Evolutionary conservation across 1,140 invertebrate species (phyloP).

Genomic region (Conus ventricosus): DNA sequence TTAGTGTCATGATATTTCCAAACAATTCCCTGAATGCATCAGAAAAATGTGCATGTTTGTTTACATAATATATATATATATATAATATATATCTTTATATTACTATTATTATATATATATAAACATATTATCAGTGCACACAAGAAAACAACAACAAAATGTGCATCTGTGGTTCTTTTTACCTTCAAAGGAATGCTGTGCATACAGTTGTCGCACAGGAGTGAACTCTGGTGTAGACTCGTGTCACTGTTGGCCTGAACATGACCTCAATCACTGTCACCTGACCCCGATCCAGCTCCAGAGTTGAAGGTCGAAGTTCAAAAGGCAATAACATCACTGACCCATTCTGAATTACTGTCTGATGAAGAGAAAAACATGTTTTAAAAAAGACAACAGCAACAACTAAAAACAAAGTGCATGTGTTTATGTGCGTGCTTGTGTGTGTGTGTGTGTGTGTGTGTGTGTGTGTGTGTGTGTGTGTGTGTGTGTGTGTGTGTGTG

Average conservation of each 20-base stretch:
- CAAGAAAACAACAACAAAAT: background rate
- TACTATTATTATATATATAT: too few species aligned
- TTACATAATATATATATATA: too few species aligned
- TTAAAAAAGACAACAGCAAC: constrained; percentile 22
- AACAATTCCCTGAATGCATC: too few species aligned
- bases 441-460: background rate
- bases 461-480: background rate
- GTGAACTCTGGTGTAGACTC: constrained; percentile 62
- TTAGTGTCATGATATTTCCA: too few species aligned
- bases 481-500: constrained; percentile 12
- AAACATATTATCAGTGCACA: too few species aligned
- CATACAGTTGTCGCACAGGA: constrained; percentile 75
- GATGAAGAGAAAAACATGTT: constrained; percentile 26
- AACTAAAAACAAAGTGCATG: constrained; percentile 1
- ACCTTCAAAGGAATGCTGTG: constrained; percentile 72
- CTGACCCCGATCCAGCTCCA: constrained; percentile 67
- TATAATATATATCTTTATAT: too few species aligned
- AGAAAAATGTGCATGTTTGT: too few species aligned
- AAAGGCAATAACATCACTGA: constrained; percentile 66
- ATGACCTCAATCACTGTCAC: constrained; percentile 68
- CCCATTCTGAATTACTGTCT: constrained; percentile 64
- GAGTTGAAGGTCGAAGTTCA: constrained; percentile 70
- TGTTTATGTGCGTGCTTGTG: background rate
- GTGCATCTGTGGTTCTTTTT: background rate
- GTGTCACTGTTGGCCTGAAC: constrained; percentile 65